Conservation (phyloP, 35 echinoderm and acorn worm species). For the Lytechinus pictus region DNA sequence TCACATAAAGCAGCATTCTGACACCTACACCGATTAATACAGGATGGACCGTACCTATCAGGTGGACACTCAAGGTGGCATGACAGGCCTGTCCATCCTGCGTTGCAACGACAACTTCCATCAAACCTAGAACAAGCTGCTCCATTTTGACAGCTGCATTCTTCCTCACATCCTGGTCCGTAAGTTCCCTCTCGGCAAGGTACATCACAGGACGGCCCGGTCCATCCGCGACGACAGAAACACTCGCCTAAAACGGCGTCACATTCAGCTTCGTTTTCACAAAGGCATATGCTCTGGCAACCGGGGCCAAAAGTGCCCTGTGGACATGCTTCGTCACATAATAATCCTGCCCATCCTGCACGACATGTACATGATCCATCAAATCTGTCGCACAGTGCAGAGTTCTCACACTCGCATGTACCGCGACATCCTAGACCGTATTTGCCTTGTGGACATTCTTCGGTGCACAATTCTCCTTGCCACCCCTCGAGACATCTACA, state of each 20-base stretch:
- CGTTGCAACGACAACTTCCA: conserved; percentile 66
- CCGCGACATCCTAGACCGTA: conserved; percentile 67
- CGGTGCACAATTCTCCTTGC: conserved; percentile 60
- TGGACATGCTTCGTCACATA: conserved; percentile 62
- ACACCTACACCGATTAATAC: conserved; percentile 62
- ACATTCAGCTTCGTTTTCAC: conserved; percentile 70
- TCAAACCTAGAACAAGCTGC: conserved; percentile 64
- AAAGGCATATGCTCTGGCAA: conserved; percentile 62
- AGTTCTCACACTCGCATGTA: conserved; percentile 69
- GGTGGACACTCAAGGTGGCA: conserved; percentile 69
- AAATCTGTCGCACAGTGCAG: conserved; percentile 63
- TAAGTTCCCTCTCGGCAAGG: conserved; percentile 62
- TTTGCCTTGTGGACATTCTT: conserved; percentile 56
- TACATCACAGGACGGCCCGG: conserved; percentile 62
- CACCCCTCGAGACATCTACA: conserved; percentile 84
- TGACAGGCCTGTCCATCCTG: conserved; percentile 67
- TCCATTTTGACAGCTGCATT: conserved; percentile 79
- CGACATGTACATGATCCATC: conserved; percentile 79
- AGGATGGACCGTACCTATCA: conserved; percentile 55
- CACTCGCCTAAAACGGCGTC: conserved; percentile 55
- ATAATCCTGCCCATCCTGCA: conserved; percentile 65
- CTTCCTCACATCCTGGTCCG: conserved; percentile 68
- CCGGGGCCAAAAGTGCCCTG: conserved; percentile 67
- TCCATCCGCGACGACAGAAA: conserved; percentile 80
- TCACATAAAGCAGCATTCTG: conserved; percentile 52